phyloP scores from a whole-genome alignment of 2,888 invertebrate genomes.

The Epistrophella euchroma region DNA sequence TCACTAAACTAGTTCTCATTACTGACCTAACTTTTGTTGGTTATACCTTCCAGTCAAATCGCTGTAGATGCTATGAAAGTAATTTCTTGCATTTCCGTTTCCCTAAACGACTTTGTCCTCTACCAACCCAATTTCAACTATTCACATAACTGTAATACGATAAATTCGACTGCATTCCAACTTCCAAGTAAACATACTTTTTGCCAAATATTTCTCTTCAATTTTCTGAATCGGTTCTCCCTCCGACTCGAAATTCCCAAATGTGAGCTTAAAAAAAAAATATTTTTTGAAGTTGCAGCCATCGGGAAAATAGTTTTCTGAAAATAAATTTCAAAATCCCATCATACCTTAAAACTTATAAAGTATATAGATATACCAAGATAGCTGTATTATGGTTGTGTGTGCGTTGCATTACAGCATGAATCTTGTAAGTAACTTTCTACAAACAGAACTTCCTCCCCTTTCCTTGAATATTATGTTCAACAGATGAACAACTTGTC shows the following conservation, averaged over 20 bases:
- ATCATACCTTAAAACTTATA: slow-evolving; percentile 9
- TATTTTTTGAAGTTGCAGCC: slow-evolving; percentile 54
- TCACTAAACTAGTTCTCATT: slow-evolving; percentile 37
- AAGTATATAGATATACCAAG: not conserved
- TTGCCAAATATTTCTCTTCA: slow-evolving; percentile 41
- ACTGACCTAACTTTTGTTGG: slow-evolving; percentile 51
- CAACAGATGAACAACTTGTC: slow-evolving; percentile 74
- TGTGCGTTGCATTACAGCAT: not conserved
- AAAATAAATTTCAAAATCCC: slow-evolving; percentile 62
- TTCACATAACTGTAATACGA: slow-evolving; percentile 60
- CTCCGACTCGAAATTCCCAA: not conserved
- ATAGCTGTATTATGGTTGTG: not conserved
- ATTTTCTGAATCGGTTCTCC: not conserved
- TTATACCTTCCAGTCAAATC: not conserved
- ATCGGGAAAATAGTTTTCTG: slow-evolving; percentile 62
- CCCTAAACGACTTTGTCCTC: slow-evolving; percentile 42
- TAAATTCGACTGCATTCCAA: slow-evolving; percentile 52
- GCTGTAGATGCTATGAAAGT: not conserved
- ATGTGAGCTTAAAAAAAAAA: slow-evolving; percentile 63
- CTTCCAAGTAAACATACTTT: slow-evolving; percentile 36
- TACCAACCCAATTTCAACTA: slow-evolving; percentile 59
- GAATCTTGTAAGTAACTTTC: slow-evolving; percentile 12
- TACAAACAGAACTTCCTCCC: not conserved
- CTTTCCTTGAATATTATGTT: not conserved
- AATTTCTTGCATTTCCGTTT: slow-evolving; percentile 5